These are phyloP conservation scores for Zoanthus solanderi DNA, from an alignment of 92 coral and sea anemone species.

Conservation along the genomic window DNA sequence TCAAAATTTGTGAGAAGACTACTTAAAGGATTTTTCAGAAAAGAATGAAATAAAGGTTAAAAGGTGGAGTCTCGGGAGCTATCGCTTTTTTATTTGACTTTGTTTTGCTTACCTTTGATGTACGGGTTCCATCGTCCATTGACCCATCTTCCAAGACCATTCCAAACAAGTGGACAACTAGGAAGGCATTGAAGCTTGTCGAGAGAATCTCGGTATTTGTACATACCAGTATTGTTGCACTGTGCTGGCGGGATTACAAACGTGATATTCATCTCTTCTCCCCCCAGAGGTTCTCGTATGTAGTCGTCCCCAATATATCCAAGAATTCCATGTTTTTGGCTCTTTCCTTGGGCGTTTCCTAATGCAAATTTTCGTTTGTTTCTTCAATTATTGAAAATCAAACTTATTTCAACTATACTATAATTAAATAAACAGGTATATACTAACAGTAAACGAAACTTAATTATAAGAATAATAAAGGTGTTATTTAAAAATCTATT, in stretches of 20 bases:
- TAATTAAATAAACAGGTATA: too few species aligned
- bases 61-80: neutral
- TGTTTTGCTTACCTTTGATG: constrained; percentile 33
- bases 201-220: neutral
- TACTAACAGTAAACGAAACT: too few species aligned
- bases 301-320: constrained; percentile 76
- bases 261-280: constrained; percentile 6
- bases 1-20: too few species aligned
- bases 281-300: constrained; percentile 60
- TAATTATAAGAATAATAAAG: too few species aligned
- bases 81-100: neutral
- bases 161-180: constrained; percentile 68
- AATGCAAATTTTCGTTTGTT: neutral
- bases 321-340: constrained; percentile 68
- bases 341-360: constrained; percentile 76
- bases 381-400: neutral
- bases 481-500: too few species aligned
- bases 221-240: constrained; percentile 7
- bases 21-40: neutral
- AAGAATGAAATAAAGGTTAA: neutral
- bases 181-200: constrained; percentile 37
- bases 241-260: constrained; percentile 10
- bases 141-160: constrained; percentile 83
- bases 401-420: neutral
- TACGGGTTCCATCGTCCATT: constrained; percentile 67